Conservation (phyloP, 2,797 vertebrate species). For the Squalus acanthias region DNA sequence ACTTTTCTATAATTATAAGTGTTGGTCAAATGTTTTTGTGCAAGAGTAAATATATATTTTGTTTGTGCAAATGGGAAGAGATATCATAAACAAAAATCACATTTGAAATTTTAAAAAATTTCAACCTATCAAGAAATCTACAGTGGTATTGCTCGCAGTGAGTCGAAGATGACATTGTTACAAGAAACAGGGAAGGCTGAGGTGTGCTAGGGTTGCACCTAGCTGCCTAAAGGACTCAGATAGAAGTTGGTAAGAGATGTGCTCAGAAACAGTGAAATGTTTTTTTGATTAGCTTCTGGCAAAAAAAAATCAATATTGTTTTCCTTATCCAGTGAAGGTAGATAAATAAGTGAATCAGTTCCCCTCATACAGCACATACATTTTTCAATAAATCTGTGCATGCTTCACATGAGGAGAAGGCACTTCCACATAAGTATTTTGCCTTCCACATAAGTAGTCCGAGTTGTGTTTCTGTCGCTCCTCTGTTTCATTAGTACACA, state of each 20-base stretch:
- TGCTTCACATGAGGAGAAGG: background rate
- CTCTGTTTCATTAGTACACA: background rate
- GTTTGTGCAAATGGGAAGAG: background rate
- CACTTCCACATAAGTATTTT: background rate
- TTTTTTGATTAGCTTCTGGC: background rate
- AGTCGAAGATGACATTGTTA: background rate
- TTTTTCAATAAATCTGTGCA: constrained; percentile 1
- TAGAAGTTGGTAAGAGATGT: background rate
- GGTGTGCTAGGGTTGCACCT: background rate
- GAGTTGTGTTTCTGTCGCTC: background rate
- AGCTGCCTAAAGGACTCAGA: background rate
- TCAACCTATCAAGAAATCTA: background rate
- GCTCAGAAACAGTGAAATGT: background rate
- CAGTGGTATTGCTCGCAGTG: background rate
- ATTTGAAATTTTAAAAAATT: background rate
- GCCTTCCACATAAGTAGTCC: background rate
- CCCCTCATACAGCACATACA: background rate
- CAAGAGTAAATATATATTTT: background rate
- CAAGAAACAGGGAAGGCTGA: background rate
- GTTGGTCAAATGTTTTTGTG: background rate
- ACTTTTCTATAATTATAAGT: background rate
- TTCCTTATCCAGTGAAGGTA: background rate
- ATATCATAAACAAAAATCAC: background rate
- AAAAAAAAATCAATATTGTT: background rate
- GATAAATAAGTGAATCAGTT: background rate